Evolutionary conservation across 1,140 invertebrate species (phyloP), one percentile per base, ranked within the genome.

Genomic region (Vanessa tameamea): DNA sequence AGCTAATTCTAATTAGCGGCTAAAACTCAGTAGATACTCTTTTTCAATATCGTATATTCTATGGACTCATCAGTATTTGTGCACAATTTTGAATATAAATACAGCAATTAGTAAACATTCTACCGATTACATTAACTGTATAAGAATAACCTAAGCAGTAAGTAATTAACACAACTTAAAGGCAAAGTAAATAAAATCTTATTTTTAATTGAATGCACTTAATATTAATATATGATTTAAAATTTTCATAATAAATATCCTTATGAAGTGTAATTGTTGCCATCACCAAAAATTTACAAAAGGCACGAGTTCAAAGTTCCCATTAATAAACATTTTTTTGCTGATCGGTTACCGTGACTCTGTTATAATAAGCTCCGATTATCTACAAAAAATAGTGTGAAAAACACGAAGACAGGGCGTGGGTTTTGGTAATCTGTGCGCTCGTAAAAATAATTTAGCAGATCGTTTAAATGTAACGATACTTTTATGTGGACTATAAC

Each of bases 301-400:
- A 63, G 47, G 47, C 68, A 50, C 23, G 47, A 68, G 80, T 76
- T 86, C 80, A 82, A 83, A 82, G 78, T 81, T 84, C 81, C 76
- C 81, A 83, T 82, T 83, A 82, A 83, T 80, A 78, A 76, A 74
- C 47, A 69, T 69, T 86, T 85, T 86, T 86, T 85, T 87, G 79
- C 67, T 77, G 73, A 82, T 82, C 78, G 76, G 79, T 73, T 78
- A 82, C 78, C 72, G 74, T 75, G 76, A 85, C 84, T 79, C 78
- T 78, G 77, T 83, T 84, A 71, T 78, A 83, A 75, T 73, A 69
- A 76, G 66, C 65, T 73, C 48, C 68, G 67, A 82, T 76, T 68
- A 72, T 26, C 75, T 64, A 79, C 72, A 77, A 82, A 83, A 83
- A 83, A 82, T 79, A 50, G 64, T 73, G 69, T 79, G 73, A 79